phyloP scores from a whole-genome alignment of 2,888 invertebrate genomes.

The Octodonta nipae region DNA sequence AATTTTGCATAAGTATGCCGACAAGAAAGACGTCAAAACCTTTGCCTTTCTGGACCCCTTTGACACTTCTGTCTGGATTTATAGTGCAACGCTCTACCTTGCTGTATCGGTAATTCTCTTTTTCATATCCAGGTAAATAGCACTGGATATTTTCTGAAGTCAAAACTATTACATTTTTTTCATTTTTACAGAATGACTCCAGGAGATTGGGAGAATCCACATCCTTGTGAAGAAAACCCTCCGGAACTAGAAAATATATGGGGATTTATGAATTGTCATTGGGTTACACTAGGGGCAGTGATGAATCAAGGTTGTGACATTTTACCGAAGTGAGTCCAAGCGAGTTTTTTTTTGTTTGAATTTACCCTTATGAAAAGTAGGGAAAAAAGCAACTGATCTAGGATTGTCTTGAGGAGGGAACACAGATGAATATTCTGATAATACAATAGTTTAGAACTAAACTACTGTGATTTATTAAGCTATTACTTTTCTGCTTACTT shows the following conservation, averaged over 20 bases:
- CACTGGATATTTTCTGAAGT: no score
- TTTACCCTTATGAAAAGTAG: no score
- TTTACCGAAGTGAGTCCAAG: constrained; percentile 70
- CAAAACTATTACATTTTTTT: neutral
- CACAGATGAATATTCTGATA: no score
- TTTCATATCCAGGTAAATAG: constrained; percentile 56
- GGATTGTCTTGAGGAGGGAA: no score
- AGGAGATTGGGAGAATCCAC: constrained; percentile 87
- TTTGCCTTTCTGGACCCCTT: constrained; percentile 86
- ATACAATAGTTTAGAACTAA: no score
- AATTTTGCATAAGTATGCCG: constrained; percentile 71
- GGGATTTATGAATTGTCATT: constrained; percentile 76
- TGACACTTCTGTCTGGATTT: constrained; percentile 75
- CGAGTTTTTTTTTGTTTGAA: no score
- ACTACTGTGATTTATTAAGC: no score
- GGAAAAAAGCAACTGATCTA: no score
- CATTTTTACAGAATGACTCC: constrained; percentile 57
- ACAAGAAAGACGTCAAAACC: constrained; percentile 61
- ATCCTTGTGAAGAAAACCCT: constrained; percentile 76
- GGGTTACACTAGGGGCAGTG: constrained; percentile 87
- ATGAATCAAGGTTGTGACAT: constrained; percentile 92
- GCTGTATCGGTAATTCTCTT: constrained; percentile 70
- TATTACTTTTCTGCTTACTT: no score
- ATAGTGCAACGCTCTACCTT: constrained; percentile 73
- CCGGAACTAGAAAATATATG: constrained; percentile 83